Evolutionary conservation across 2,888 invertebrate genomes (phyloP).

Genomic region (Oscheius sp.): DNA sequence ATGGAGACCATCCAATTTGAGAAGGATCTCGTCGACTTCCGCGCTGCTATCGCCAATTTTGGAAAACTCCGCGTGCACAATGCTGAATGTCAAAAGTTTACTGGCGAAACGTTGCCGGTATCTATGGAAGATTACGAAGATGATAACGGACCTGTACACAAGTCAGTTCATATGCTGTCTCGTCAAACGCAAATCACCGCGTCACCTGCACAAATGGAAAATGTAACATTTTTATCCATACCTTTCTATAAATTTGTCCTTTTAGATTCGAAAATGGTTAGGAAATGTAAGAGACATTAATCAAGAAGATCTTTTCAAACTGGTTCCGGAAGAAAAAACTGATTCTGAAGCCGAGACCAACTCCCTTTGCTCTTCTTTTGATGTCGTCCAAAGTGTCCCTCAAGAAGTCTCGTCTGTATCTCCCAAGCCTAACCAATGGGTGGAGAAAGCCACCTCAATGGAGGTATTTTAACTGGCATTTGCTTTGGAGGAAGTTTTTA

Average conservation of each 20-base stretch:
- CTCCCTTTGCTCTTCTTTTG: slow-evolving; percentile 9
- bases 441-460: too few species aligned
- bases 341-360: slow-evolving; percentile 17
- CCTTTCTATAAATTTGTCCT: neutral
- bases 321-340: neutral
- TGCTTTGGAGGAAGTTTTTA: too few species aligned
- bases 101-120: slow-evolving; percentile 44
- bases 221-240: neutral
- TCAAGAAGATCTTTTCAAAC: slow-evolving; percentile 4
- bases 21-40: slow-evolving; percentile 3
- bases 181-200: slow-evolving; percentile 3
- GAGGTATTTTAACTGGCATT: too few species aligned
- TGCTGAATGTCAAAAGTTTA: slow-evolving; percentile 6
- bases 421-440: too few species aligned
- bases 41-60: neutral
- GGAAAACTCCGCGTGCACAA: too few species aligned
- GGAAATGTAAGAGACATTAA: neutral
- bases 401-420: neutral
- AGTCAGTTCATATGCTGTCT: slow-evolving; percentile 33
- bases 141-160: slow-evolving; percentile 37
- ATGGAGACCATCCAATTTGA: slow-evolving; percentile 1
- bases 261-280: slow-evolving; percentile 16
- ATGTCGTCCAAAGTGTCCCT: neutral
- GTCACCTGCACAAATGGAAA: slow-evolving; percentile 4
- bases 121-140: slow-evolving; percentile 53